These are phyloP conservation scores for Petaurus breviceps DNA, from an alignment of 2,113 vertebrate species.

Conservation along the genomic window DNA sequence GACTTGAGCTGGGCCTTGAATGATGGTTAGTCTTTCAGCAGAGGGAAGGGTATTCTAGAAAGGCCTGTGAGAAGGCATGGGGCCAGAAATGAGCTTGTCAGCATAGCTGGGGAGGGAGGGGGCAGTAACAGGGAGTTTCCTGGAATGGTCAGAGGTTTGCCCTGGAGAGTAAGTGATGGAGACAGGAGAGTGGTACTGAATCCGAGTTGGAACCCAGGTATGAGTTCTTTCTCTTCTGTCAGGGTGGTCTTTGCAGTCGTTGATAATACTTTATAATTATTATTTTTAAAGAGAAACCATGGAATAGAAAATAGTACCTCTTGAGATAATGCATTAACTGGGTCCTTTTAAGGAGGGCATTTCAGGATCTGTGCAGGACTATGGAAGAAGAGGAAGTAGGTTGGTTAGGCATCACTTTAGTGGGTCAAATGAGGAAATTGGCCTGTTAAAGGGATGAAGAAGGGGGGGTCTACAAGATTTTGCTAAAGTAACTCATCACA, in stretches of 20 bases:
- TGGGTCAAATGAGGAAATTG: neutral
- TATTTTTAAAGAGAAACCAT: neutral
- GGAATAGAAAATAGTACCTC: neutral
- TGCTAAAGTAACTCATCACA: neutral
- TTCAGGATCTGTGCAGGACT: neutral
- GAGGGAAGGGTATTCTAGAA: neutral
- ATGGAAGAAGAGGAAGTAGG: neutral
- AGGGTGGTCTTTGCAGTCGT: neutral
- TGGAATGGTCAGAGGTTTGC: neutral
- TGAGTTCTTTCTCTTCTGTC: neutral
- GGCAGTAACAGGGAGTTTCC: neutral
- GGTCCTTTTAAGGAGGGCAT: neutral
- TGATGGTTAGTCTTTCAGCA: neutral
- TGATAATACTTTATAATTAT: neutral
- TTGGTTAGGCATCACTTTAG: fast-evolving
- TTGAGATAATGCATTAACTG: neutral
- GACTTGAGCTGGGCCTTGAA: neutral
- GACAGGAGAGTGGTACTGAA: neutral
- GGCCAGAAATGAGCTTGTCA: neutral
- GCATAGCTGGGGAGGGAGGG: neutral
- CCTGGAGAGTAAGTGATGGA: neutral
- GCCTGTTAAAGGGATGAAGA: neutral
- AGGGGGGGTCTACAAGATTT: neutral
- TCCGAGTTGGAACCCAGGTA: neutral
- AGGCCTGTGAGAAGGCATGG: neutral